phyloP scores from a whole-genome alignment of 2,113 vertebrate species.

The Parus major region DNA sequence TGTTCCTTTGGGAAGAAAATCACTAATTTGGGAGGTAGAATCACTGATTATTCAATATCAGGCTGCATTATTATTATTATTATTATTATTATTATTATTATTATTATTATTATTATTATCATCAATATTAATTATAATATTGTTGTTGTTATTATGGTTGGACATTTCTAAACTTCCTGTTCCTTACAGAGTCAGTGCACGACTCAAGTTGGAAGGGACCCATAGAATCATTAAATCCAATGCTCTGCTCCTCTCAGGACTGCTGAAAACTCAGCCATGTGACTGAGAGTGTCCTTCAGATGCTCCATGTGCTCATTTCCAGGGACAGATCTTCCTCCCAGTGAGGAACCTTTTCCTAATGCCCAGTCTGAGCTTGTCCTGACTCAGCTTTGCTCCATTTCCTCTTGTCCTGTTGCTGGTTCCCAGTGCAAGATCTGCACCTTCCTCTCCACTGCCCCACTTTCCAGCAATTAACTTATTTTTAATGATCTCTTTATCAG shows the following conservation, averaged over 20 bases:
- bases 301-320: neutral
- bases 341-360: neutral
- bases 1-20: neutral
- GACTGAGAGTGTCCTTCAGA: neutral
- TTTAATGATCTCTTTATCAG: neutral
- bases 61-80: neutral
- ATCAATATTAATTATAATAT: neutral
- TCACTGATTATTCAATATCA: neutral
- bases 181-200: neutral
- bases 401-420: accelerated
- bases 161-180: neutral
- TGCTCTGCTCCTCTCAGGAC: neutral
- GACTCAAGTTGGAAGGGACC: neutral
- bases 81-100: neutral
- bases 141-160: neutral
- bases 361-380: neutral
- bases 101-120: neutral
- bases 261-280: neutral
- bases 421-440: neutral
- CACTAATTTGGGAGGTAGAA: neutral
- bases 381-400: neutral
- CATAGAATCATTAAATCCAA: neutral
- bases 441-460: neutral
- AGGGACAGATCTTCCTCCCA: neutral
- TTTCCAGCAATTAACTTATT: neutral